Percentiles rank a stretch among this genome's conserved stretches.
Conservation (phyloP, 2,888 invertebrate species). For the Hyposoter dolosus region DNA sequence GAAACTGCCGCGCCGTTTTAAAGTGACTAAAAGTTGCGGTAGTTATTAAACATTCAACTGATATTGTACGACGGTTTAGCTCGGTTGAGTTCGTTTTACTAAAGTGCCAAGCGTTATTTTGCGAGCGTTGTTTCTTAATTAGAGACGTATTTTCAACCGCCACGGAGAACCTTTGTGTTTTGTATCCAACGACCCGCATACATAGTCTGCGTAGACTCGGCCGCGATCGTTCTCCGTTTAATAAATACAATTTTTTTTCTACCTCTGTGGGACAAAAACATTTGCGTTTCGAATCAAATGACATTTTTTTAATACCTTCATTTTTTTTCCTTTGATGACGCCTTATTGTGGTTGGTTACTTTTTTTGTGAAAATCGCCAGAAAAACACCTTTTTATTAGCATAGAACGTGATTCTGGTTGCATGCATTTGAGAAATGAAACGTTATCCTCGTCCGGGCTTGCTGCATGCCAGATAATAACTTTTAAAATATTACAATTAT, state of each 20-base stretch:
- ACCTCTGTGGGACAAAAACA: neutral
- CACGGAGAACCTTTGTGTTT: conserved; percentile 53
- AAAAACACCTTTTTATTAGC: neutral
- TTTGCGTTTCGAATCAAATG: neutral
- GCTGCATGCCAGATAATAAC: neutral
- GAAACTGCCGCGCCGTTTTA: conserved; percentile 33
- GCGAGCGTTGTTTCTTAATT: conserved; percentile 65
- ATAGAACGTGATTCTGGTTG: neutral
- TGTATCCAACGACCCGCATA: conserved; percentile 35
- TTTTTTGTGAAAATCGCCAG: neutral
- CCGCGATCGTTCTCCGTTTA: neutral
- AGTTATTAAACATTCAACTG: conserved; percentile 61
- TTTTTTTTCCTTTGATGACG: neutral
- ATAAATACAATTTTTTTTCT: neutral
- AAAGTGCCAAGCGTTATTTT: conserved; percentile 56
- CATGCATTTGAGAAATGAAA: neutral
- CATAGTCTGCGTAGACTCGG: conserved; percentile 2
- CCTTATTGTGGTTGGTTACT: neutral
- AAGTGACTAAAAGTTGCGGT: conserved; percentile 54
- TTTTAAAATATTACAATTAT: neutral
- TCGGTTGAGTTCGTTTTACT: conserved; percentile 51
- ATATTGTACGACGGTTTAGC: conserved; percentile 36
- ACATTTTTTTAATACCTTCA: neutral
- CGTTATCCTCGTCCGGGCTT: neutral
- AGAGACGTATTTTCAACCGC: conserved; percentile 61